Base-by-base conservation (phyloP, 2,113 vertebrate species). In the Scolopax mira region DNA sequence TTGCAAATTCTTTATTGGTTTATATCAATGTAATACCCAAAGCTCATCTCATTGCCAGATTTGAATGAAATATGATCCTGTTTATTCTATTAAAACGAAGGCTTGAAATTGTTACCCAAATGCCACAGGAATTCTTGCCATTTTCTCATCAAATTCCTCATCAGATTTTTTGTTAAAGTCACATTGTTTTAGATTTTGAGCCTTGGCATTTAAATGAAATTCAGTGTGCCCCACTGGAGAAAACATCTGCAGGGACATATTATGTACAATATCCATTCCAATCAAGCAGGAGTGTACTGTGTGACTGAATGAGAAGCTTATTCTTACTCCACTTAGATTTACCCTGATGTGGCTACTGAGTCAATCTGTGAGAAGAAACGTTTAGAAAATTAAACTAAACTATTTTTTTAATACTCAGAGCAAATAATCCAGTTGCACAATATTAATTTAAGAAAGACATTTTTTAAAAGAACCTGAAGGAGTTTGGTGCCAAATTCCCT, bases 61-160 rank as follows among this genome's bases (percentile, higher is more conserved):
- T 98, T 98, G 98, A 99, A 99, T 98, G 98, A 99, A 98, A 98
- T 98, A 98, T 98, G 98, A 98, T 98, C 97, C 96, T 98, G 98
- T 98, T 98, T 98, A 98, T 98, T 98, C 98, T 98, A 98, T 98
- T 99, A 98, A 98, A 98, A 98, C 2, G 98, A 98, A 98, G 98
- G 93, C 97, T 98, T 98, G 98, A 98, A 98, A 98, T 98, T 98
- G 98, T 98, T 98, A 98, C 98, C 98, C 98, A 98, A 98, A 98
- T 98, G 98, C 98, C 98, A 98, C 98, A 98, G 98, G 98, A 98
- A 98, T 98, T 98, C 98, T 98, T 98, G 97, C 97, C 98, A 98
- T 98, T 98, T 98, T 98, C 97, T 98, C 98, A 98, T 98, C 98
- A 98, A 98, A 98, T 98, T 98, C 97, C 98, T 98, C 98, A 98